Evolutionary conservation across 2,888 invertebrate species (phyloP).

Genomic region (Magallana nippona): DNA sequence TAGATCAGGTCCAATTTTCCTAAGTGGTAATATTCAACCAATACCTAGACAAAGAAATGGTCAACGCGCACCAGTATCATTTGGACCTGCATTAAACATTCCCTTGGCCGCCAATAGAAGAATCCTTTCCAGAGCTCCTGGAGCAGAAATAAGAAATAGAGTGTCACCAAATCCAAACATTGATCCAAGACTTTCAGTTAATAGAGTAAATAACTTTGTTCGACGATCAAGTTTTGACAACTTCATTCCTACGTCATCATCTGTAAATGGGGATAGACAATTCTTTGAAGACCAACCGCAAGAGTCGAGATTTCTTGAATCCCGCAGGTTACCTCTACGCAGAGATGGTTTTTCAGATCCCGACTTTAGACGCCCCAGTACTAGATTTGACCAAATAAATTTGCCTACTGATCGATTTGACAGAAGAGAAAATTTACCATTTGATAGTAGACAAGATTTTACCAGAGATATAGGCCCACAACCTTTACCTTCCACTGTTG

Average conservation of each 20-base stretch:
- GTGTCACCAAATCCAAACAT: background rate
- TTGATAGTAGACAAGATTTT: background rate
- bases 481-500: background rate
- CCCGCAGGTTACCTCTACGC: background rate
- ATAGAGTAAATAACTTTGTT: background rate
- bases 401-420: background rate
- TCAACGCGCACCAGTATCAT: background rate
- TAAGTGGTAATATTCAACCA: background rate
- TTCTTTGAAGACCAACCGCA: background rate
- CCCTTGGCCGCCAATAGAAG: background rate
- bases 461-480: background rate
- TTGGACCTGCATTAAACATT: background rate
- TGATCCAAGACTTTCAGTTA: background rate
- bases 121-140: background rate
- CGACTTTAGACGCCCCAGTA: background rate
- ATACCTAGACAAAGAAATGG: background rate
- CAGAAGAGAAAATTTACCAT: background rate
- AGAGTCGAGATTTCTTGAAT: background rate
- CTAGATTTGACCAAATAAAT: background rate
- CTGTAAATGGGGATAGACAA: background rate
- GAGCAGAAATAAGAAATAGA: background rate
- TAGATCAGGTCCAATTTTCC: background rate
- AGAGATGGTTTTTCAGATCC: background rate
- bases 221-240: conserved; percentile 3
- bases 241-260: background rate